Evolutionary conservation across 2,113 vertebrate species (phyloP).

Genomic region (Psittacula cyanocephala): DNA sequence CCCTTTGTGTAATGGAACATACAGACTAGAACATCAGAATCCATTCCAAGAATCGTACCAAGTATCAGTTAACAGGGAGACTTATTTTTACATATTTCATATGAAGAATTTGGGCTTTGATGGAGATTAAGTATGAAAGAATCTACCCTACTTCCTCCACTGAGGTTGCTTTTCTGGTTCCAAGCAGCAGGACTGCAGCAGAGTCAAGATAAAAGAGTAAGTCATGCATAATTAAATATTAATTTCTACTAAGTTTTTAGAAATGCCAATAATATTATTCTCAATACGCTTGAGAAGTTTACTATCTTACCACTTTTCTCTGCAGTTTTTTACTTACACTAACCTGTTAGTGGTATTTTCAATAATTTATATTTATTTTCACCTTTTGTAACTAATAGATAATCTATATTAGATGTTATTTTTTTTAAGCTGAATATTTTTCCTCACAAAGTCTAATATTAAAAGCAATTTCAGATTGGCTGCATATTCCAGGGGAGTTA

Average conservation of each 20-base stretch:
- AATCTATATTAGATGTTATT: background rate
- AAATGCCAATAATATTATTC: constrained; percentile 6
- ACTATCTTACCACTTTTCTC: background rate
- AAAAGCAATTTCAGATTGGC: background rate
- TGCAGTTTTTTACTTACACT: background rate
- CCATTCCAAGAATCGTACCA: constrained; percentile 3
- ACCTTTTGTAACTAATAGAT: background rate
- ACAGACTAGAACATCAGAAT: constrained; percentile 12
- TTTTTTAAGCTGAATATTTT: background rate
- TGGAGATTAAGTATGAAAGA: background rate
- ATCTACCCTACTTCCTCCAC: constrained; percentile 2
- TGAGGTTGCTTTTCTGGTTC: background rate
- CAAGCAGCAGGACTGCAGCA: background rate
- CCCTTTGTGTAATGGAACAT: constrained; percentile 20
- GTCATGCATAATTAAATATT: constrained; percentile 28
- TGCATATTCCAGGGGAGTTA: background rate
- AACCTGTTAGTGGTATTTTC: background rate
- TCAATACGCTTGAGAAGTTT: background rate
- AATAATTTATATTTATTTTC: background rate
- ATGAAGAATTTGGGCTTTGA: background rate
- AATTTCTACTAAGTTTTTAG: background rate
- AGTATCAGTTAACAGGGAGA: constrained; percentile 29
- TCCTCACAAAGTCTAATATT: background rate
- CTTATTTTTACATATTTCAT: constrained; percentile 15
- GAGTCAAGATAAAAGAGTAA: constrained; percentile 21